Base-by-base conservation (phyloP, 2,888 invertebrate genomes). In the Rosalia funebris region DNA sequence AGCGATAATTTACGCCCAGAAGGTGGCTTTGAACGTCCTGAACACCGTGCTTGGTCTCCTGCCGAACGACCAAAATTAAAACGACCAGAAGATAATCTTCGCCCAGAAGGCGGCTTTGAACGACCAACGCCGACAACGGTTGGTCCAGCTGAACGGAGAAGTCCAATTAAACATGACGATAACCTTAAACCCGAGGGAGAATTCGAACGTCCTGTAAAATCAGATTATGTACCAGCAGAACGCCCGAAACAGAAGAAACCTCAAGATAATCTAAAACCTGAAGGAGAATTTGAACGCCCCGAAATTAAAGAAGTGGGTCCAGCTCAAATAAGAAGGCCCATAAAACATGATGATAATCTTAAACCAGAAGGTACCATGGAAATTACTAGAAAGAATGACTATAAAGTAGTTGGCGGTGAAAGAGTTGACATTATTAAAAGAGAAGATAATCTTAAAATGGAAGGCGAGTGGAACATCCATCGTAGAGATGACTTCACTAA, bases 21-120 rank as follows among this genome's bases (percentile, higher is more conserved):
- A 66, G 85, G 89, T 0, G 85, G 88, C 0, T 86, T 87, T 67
- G 83, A 83, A 48, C 69, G 74, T 1, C 85, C 83, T 0, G 80
- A 82, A 12, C 80, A 25, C 3, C 9, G 9, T 9, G 9, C 3
- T 5, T 25, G 9, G 3, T 9, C 3, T 5, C 25, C 64, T 12
- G 84, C 86, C 3, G 34, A 34, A 61, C 77, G 83, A 9, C 80
- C 80, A 1, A 65, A 76, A 11, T 79, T 37, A 80, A 79, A 72
- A 79, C 81, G 63, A 70, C 89, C 88, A 15, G 83, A 86, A 64
- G 90, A 90, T 70, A 90, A 90, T 76, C 78, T 89, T 4, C 76
- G 84, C 57, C 83, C 86, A 1, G 88, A 88, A 79, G 88, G 86
- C 10, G n/a, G n/a, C n/a, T n/a, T n/a, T n/a, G n/a, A n/a, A n/a